These are phyloP conservation scores for Iphiclides podalirius DNA, from an alignment of 2,888 invertebrate species.

Conservation along the genomic window DNA sequence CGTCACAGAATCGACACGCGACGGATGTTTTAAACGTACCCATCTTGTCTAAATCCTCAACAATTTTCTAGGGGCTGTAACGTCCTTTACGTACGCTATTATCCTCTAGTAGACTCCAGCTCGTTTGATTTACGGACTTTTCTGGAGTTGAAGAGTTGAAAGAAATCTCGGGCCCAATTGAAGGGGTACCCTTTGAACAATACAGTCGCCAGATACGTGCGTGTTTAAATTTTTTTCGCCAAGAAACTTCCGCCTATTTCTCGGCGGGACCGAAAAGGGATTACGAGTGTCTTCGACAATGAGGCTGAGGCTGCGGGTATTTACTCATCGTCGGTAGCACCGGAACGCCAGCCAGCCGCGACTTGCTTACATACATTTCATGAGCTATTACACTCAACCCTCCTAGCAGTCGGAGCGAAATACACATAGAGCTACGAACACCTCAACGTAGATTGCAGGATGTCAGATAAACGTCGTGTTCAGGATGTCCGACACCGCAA, in stretches of 20 bases:
- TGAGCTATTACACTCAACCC: conserved; percentile 75
- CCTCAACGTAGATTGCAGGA: no score
- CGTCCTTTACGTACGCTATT: no score
- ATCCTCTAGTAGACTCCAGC: no score
- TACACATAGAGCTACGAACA: conserved; percentile 41
- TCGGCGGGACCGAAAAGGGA: conserved; percentile 61
- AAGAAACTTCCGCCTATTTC: conserved; percentile 51
- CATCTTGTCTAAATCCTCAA: no score
- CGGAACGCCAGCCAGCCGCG: conserved; percentile 60
- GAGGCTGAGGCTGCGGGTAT: conserved; percentile 52
- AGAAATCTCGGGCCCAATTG: no score
- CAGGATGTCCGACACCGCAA: no score
- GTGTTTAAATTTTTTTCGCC: conserved; percentile 35
- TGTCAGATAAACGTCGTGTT: no score
- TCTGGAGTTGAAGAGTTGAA: no score
- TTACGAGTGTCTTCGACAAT: conserved; percentile 59
- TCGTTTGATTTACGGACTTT: no score
- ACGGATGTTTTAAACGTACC: no score
- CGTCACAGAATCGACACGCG: no score
- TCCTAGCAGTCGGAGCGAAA: conserved; percentile 36
- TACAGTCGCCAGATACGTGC: conserved; percentile 17
- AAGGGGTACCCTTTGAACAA: conserved; percentile 19
- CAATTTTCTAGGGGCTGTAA: no score
- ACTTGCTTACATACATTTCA: conserved; percentile 78
- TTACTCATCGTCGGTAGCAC: conserved; percentile 49